These are phyloP conservation scores for Clamator glandarius DNA, from an alignment of 2,797 vertebrate species.

Conservation along the genomic window DNA sequence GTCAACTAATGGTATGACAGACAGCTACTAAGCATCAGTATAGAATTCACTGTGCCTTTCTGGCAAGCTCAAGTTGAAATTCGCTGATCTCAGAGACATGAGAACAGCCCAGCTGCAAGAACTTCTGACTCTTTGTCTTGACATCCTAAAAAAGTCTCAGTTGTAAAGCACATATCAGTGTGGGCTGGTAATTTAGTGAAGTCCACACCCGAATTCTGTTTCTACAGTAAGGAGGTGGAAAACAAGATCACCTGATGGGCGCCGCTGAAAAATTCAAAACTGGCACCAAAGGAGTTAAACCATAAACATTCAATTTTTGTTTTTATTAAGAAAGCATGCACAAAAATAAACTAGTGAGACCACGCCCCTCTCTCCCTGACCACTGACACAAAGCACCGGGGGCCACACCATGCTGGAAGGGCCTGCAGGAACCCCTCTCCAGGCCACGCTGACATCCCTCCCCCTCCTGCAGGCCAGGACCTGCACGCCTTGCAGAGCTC, in stretches of 20 bases:
- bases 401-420: background rate
- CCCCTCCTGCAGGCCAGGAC: background rate
- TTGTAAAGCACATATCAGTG: background rate
- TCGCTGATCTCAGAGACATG: background rate
- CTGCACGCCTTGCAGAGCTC: background rate
- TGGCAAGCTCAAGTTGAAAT: accelerated
- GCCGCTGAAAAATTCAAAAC: constrained; percentile 11
- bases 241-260: accelerated
- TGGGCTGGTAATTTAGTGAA: background rate
- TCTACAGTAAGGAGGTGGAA: background rate
- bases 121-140: background rate
- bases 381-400: constrained; percentile 57
- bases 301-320: constrained; percentile 76
- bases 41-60: background rate
- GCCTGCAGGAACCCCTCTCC: background rate
- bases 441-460: background rate
- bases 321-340: constrained; percentile 87
- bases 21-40: background rate
- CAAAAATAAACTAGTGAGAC: constrained; percentile 81
- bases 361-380: constrained; percentile 68
- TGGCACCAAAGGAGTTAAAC: constrained; percentile 62
- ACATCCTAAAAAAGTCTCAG: background rate
- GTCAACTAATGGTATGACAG: background rate
- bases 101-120: background rate
- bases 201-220: background rate